A percentile compares a stretch with the other conserved stretches of the same genome.
phyloP scores from a whole-genome alignment of 2,888 invertebrate genomes.

The Tinea pellionella region DNA sequence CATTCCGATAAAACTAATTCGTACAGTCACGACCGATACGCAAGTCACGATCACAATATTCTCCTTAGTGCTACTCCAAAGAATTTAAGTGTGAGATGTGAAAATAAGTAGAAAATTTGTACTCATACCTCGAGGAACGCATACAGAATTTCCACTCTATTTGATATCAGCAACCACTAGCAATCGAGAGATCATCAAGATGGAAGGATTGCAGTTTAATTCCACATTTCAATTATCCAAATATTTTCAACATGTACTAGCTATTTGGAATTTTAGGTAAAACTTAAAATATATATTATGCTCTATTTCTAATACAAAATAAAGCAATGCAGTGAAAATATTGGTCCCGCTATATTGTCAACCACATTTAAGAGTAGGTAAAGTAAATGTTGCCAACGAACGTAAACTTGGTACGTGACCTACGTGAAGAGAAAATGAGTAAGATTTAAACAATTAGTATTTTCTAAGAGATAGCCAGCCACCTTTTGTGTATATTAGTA shows the following conservation, averaged over 20 bases:
- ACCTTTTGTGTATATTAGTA: neutral
- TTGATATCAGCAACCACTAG: constrained; percentile 12
- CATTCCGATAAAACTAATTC: neutral
- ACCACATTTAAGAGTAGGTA: neutral
- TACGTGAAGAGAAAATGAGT: neutral
- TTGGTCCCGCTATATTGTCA: neutral
- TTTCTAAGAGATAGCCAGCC: neutral
- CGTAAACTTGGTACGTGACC: constrained; percentile 11
- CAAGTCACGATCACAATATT: constrained; percentile 9
- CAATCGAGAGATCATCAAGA: neutral
- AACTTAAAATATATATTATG: too few species aligned
- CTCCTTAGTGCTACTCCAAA: neutral
- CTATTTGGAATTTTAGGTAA: too few species aligned
- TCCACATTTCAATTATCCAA: too few species aligned
- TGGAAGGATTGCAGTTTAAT: neutral
- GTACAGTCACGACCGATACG: neutral
- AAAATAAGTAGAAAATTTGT: constrained; percentile 14
- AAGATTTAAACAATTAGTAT: constrained; percentile 10
- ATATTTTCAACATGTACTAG: too few species aligned
- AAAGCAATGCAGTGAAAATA: too few species aligned
- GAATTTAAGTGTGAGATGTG: constrained; percentile 5
- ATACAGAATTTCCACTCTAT: constrained; percentile 13
- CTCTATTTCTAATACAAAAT: too few species aligned
- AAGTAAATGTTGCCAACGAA: constrained; percentile 2
- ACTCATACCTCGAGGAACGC: constrained; percentile 7